These are phyloP conservation scores for Syrista parreyssii DNA, from an alignment of 2,888 invertebrate genomes.

Conservation along the genomic window DNA sequence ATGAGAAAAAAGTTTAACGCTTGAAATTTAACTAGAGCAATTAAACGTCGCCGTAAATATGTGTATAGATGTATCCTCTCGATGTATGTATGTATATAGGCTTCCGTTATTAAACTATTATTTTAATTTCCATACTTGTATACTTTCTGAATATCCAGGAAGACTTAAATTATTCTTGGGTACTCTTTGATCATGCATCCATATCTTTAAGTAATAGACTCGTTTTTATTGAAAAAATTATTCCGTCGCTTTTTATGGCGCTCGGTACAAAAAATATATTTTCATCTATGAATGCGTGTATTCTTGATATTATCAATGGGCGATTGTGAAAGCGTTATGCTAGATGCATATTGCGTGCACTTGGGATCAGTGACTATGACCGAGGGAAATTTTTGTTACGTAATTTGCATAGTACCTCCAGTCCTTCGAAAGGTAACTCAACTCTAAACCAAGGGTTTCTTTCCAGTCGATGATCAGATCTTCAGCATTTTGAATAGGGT, in stretches of 20 bases:
- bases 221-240: constrained; percentile 5
- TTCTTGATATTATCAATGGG: neutral
- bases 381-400: constrained; percentile 41
- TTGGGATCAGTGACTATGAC: constrained; percentile 35
- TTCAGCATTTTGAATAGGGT: constrained; percentile 29
- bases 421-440: constrained; percentile 41
- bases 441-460: constrained; percentile 43
- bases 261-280: constrained; percentile 63
- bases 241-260: constrained; percentile 17
- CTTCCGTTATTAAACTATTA: neutral
- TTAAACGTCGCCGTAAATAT: neutral
- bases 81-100: neutral
- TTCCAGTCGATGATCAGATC: constrained; percentile 46
- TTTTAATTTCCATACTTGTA: neutral
- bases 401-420: constrained; percentile 51
- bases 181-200: neutral
- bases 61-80: neutral
- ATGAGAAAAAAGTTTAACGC: neutral
- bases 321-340: neutral
- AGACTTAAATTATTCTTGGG: neutral
- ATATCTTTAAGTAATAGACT: neutral
- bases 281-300: constrained; percentile 14
- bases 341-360: neutral
- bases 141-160: neutral
- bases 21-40: neutral